phyloP scores from a whole-genome alignment of 92 coral and sea anemone species.

The Plumapathes pennacea region DNA sequence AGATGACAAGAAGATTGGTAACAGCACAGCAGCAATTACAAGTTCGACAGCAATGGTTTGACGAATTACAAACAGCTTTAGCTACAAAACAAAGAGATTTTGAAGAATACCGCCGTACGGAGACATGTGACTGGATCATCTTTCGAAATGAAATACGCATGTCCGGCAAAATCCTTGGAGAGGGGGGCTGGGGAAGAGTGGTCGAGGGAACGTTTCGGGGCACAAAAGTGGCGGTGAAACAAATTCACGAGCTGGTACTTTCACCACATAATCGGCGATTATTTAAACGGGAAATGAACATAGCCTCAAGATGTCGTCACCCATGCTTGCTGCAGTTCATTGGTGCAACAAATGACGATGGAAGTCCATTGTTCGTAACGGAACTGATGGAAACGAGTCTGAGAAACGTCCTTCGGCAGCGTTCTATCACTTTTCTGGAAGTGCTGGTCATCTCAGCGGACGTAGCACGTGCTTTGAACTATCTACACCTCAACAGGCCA shows the following conservation, averaged over 20 bases:
- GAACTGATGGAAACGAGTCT: conserved; percentile 76
- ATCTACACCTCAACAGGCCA: conserved; percentile 70
- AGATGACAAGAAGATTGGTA: no score
- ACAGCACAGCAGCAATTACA: no score
- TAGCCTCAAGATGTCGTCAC: conserved; percentile 84
- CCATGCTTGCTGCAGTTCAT: conserved; percentile 83
- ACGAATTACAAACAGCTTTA: conserved; percentile 47
- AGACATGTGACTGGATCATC: conserved; percentile 72
- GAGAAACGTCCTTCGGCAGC: conserved; percentile 54
- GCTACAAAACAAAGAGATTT: conserved; percentile 40
- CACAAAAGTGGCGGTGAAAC: conserved; percentile 76
- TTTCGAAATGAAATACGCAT: conserved; percentile 62
- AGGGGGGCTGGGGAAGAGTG: conserved; percentile 83
- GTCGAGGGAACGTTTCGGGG: conserved; percentile 71
- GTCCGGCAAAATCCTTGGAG: conserved; percentile 57
- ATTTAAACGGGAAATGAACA: conserved; percentile 87
- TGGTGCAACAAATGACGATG: conserved; percentile 80
- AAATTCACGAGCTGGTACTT: conserved; percentile 72
- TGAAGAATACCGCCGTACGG: conserved; percentile 29
- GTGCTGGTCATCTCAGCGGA: conserved; percentile 52
- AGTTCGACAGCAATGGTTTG: no score
- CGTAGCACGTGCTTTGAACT: conserved; percentile 72
- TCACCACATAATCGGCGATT: conserved; percentile 78
- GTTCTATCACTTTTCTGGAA: conserved; percentile 39
- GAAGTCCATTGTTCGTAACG: conserved; percentile 64